phyloP scores from a whole-genome alignment of 2,888 invertebrate genomes.

The Pheosia tremula region DNA sequence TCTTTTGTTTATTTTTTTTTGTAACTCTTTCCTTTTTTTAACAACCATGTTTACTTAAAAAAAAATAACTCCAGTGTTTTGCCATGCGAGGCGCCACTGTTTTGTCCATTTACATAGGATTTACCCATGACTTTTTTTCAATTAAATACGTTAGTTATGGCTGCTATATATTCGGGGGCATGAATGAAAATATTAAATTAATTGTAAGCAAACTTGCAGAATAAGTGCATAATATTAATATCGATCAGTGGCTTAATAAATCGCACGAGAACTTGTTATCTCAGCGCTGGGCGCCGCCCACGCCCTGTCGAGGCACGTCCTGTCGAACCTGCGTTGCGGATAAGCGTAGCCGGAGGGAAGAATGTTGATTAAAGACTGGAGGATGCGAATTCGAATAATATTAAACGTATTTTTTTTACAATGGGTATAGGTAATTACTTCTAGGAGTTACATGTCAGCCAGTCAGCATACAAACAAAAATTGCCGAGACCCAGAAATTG shows the following conservation, averaged over 20 bases:
- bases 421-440: too few relatives aligned
- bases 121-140: too few relatives aligned
- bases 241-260: slow-evolving; percentile 33
- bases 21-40: too few relatives aligned
- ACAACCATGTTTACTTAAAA: too few relatives aligned
- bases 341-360: slow-evolving; percentile 12
- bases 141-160: too few relatives aligned
- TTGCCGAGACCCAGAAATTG: slow-evolving; percentile 11
- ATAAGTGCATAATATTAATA: slow-evolving; percentile 26
- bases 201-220: slow-evolving; percentile 14
- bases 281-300: slow-evolving; percentile 34
- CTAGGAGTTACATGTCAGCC: too few relatives aligned
- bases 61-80: too few relatives aligned
- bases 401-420: not conserved
- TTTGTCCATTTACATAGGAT: too few relatives aligned
- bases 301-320: slow-evolving; percentile 25
- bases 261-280: slow-evolving; percentile 41
- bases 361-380: slow-evolving; percentile 21
- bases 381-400: slow-evolving; percentile 8
- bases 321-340: slow-evolving; percentile 10
- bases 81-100: too few relatives aligned
- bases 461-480: slow-evolving; percentile 7
- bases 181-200: too few relatives aligned
- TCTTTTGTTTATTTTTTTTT: too few relatives aligned
- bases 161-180: too few relatives aligned